These are phyloP conservation scores for Dascyllus trimaculatus DNA, from an alignment of 2,113 vertebrate genomes.

Conservation along the genomic window DNA sequence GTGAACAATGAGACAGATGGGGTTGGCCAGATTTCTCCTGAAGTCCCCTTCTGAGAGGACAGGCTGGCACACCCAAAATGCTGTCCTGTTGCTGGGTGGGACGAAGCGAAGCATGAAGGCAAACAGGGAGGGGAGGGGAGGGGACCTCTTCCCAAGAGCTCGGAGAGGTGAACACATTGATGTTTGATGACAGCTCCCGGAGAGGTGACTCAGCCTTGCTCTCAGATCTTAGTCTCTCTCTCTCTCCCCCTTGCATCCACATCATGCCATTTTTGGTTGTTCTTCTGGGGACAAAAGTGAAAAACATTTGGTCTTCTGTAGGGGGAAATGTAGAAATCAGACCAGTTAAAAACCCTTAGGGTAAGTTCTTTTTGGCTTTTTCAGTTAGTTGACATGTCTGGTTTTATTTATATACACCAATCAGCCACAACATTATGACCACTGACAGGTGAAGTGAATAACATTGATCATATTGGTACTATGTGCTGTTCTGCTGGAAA, in stretches of 20 bases:
- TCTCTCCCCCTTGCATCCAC: slow-evolving; percentile 2
- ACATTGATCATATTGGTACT: no score
- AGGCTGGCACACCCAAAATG: slow-evolving; percentile 55
- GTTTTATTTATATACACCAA: no score
- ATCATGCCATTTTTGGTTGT: slow-evolving; percentile 37
- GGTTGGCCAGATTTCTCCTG: slow-evolving; percentile 57
- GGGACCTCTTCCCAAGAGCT: slow-evolving; percentile 46
- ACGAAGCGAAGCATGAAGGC: slow-evolving; percentile 64
- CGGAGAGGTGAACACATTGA: slow-evolving; percentile 69
- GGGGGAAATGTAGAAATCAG: neutral
- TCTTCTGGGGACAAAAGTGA: neutral
- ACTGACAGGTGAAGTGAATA: no score
- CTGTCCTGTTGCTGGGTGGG: slow-evolving; percentile 45
- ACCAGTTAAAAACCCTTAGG: no score
- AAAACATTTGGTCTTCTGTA: slow-evolving; percentile 33
- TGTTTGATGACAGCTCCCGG: slow-evolving; percentile 67
- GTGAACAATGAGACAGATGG: slow-evolving; percentile 55
- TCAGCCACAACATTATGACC: no score
- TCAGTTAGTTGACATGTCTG: neutral
- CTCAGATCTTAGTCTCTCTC: slow-evolving; percentile 12
- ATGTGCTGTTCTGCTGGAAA: no score
- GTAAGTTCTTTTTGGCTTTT: neutral
- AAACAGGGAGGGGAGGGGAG: slow-evolving; percentile 11
- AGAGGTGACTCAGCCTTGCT: slow-evolving; percentile 61
- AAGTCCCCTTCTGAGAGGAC: slow-evolving; percentile 69